Percentiles rank a stretch among this genome's conserved stretches.
phyloP scores from a whole-genome alignment of 2,113 vertebrate genomes.

The Phaethornis superciliosus region DNA sequence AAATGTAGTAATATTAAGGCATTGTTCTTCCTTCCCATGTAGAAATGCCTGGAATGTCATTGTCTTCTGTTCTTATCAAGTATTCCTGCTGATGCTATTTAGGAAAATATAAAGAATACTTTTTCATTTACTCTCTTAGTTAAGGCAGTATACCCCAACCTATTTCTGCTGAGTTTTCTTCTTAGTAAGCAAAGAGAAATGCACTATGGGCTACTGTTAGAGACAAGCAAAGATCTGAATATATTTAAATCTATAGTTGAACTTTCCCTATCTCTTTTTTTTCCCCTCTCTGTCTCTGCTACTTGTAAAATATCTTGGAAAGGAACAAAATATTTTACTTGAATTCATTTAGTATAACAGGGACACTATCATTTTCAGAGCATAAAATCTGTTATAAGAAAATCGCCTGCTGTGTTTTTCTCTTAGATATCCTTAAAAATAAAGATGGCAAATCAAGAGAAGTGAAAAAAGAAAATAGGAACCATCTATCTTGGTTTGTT shows the following conservation, averaged over 20 bases:
- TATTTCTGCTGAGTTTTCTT: not conserved
- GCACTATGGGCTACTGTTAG: not conserved
- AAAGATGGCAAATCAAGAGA: constrained; percentile 8
- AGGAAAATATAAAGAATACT: not conserved
- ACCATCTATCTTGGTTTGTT: not conserved
- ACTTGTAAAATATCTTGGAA: constrained; percentile 4
- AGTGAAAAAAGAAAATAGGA: not conserved
- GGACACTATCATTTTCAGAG: not conserved
- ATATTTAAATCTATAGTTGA: not conserved
- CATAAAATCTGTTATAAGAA: constrained; percentile 13
- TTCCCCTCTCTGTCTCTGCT: not conserved
- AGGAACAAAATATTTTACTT: constrained; percentile 11
- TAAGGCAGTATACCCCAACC: not conserved
- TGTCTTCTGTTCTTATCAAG: not conserved
- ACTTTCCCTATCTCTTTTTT: not conserved
- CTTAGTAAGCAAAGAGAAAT: not conserved
- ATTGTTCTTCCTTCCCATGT: not conserved
- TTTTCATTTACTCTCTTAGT: not conserved
- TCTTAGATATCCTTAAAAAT: constrained; percentile 25
- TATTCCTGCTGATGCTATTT: not conserved
- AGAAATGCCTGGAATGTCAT: not conserved
- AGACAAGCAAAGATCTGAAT: not conserved
- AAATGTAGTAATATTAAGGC: not conserved
- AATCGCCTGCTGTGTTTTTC: constrained; percentile 29
- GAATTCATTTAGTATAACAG: not conserved